Conservation (phyloP, 2,113 vertebrate species). For the Phrynocephalus versicolor region DNA sequence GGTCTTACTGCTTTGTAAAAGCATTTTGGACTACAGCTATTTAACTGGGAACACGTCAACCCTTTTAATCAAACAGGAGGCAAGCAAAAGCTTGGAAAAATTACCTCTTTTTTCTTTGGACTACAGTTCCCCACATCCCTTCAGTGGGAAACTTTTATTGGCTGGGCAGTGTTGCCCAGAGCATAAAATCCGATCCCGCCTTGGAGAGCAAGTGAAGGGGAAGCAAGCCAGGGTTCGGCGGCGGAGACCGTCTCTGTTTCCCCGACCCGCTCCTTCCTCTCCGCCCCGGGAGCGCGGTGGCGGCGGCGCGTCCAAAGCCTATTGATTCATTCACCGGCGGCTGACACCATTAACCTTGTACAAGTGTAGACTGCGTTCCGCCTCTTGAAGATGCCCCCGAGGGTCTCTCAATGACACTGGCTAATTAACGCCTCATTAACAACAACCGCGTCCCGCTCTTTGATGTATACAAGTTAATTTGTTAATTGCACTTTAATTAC, state of each 20-base stretch:
- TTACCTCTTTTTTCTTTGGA: no score
- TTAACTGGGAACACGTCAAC: no score
- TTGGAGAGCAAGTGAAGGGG: constrained; percentile 11
- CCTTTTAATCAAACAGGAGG: no score
- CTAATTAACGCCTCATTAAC: constrained; percentile 75
- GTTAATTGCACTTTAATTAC: constrained; percentile 78
- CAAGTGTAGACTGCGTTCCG: constrained; percentile 47
- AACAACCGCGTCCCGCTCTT: constrained; percentile 69
- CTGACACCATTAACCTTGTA: constrained; percentile 53
- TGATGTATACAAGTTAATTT: constrained; percentile 72
- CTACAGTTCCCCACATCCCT: no score
- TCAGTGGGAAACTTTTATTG: no score
- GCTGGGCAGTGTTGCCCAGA: no score
- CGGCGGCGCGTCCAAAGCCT: constrained; percentile 29
- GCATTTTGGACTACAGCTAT: neutral
- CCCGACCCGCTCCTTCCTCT: constrained; percentile 22
- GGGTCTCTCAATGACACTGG: constrained; percentile 61
- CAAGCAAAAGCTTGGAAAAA: neutral
- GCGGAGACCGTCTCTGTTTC: neutral
- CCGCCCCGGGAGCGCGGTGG: neutral
- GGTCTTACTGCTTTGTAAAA: neutral
- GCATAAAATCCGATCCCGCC: neutral
- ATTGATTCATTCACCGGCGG: constrained; percentile 42
- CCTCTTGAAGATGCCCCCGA: constrained; percentile 55
- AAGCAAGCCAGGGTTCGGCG: neutral